These are phyloP conservation scores for Adineta ricciae DNA, from an alignment of 2,888 invertebrate genomes.

Conservation along the genomic window DNA sequence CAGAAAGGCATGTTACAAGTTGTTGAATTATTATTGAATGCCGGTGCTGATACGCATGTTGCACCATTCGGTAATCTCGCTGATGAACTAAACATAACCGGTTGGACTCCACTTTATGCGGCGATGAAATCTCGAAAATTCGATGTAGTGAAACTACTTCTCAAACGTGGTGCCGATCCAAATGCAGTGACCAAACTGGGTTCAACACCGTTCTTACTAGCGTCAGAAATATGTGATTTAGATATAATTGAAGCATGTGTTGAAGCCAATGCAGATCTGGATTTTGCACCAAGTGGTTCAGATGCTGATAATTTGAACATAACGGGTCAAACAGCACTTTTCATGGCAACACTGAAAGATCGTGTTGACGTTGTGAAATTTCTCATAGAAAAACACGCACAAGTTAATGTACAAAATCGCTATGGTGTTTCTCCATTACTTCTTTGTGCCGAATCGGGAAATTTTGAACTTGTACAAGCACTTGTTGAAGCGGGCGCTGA, in stretches of 20 bases:
- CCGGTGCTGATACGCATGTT: slow-evolving; percentile 31
- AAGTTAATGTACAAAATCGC: slow-evolving; percentile 34
- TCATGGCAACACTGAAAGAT: slow-evolving; percentile 34
- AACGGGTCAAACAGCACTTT: slow-evolving; percentile 34
- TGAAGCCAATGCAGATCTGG: slow-evolving; percentile 30
- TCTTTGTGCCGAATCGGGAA: slow-evolving; percentile 33
- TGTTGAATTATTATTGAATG: slow-evolving; percentile 30
- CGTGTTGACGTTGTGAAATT: slow-evolving; percentile 34
- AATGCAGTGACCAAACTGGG: slow-evolving; percentile 34
- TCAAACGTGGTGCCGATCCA: slow-evolving; percentile 29
- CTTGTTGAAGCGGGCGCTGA: slow-evolving; percentile 32
- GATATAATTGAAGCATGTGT: slow-evolving; percentile 34
- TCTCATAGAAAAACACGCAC: slow-evolving; percentile 28
- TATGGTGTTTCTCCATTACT: slow-evolving; percentile 34
- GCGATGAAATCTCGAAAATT: slow-evolving; percentile 34
- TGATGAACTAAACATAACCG: slow-evolving; percentile 34
- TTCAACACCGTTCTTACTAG: slow-evolving; percentile 34
- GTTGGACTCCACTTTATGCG: slow-evolving; percentile 34
- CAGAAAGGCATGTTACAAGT: slow-evolving; percentile 32
- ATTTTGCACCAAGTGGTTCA: slow-evolving; percentile 31
- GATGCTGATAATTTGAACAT: slow-evolving; percentile 34
- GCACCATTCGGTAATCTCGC: slow-evolving; percentile 32
- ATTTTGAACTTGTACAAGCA: slow-evolving; percentile 28
- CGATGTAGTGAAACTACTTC: slow-evolving; percentile 22
- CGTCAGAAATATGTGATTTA: slow-evolving; percentile 34